Evolutionary conservation across 2,113 vertebrate genomes (phyloP), one percentile per base, ranked within the genome.

Genomic region (Marmota flaviventris): DNA sequence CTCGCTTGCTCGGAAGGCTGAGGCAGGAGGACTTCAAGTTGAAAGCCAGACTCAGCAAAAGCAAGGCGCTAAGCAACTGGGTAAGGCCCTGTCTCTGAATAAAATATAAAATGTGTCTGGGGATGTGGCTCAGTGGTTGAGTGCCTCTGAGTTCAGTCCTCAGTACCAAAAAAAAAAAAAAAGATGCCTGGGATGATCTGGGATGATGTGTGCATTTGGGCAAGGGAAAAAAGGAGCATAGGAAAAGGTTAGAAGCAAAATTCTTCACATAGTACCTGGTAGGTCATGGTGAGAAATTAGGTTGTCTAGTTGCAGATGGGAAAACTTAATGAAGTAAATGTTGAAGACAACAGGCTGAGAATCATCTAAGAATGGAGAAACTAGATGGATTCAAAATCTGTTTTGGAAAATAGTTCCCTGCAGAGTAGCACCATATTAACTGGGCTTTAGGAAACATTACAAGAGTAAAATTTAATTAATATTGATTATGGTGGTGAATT

Each of bases 381-480:
- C 65, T 78, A 4, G 39, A 27, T 92, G 25, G 20, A 63, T 96
- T 39, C 75, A 27, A 85, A 10, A 29, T 83, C 14, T 84, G 20
- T 48, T 85, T 56, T 79, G 34, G 53, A 79, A 76, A 85, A 11
- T 53, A 63, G 83, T 90, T 89, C 25, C 11, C 24, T 82, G 6
- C 56, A 61, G 61, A 73, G 8, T 27, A 88, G 13, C n/a, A n/a
- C 81, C 45, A 51, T 77, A 84, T 8, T 79, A 32, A 78, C 45
- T 90, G 83, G n/a, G n/a, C 72, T 94, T 93, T 91, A 48, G 58
- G 72, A 78, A 83, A 63, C 61, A 82, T 7, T 89, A 6, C 13
- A 70, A 61, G 84, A 95, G 10, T 95, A 75, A 89, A 78, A 12
- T 87, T 93, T 81, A 89, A 17, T 87, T 97, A 75, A 84, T 88